Evolutionary conservation across 2,797 vertebrate species (phyloP).

Genomic region (Tauraco hartlaubi): DNA sequence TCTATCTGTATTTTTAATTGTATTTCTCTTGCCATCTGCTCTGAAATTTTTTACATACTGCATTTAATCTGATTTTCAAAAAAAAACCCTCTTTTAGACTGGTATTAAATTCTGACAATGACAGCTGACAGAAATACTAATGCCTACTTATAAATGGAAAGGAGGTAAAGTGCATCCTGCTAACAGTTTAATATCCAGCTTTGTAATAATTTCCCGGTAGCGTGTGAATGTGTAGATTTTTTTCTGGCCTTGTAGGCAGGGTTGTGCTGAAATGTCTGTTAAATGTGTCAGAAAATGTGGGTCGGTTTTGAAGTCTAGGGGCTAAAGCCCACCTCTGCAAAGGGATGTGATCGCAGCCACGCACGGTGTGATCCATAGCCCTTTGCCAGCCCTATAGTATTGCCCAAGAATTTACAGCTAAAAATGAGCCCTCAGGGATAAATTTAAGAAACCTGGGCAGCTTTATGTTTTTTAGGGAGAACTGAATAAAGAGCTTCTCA

Average conservation of each 20-base stretch:
- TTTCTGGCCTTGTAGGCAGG: background rate
- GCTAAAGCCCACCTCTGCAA: background rate
- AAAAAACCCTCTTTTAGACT: background rate
- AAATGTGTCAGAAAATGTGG: conserved; percentile 15
- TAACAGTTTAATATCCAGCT: conserved; percentile 3
- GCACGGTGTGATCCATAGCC: accelerated
- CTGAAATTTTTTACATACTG: background rate
- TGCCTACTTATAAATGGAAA: background rate
- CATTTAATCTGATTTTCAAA: conserved; percentile 11
- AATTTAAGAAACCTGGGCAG: background rate
- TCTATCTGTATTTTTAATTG: conserved; percentile 27
- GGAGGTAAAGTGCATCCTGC: background rate
- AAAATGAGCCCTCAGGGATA: background rate
- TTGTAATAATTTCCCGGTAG: background rate
- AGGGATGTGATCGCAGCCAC: background rate
- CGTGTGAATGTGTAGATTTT: background rate
- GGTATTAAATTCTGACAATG: conserved; percentile 1
- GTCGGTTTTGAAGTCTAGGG: background rate
- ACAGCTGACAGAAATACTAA: conserved; percentile 2
- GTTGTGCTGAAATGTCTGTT: background rate
- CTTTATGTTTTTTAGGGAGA: background rate
- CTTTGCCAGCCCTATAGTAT: background rate
- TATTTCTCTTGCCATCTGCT: conserved; percentile 18
- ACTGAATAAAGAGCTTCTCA: background rate
- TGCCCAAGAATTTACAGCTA: background rate